These are phyloP conservation scores for Manis javanica DNA, from an alignment of 2,797 vertebrate species.

Conservation along the genomic window DNA sequence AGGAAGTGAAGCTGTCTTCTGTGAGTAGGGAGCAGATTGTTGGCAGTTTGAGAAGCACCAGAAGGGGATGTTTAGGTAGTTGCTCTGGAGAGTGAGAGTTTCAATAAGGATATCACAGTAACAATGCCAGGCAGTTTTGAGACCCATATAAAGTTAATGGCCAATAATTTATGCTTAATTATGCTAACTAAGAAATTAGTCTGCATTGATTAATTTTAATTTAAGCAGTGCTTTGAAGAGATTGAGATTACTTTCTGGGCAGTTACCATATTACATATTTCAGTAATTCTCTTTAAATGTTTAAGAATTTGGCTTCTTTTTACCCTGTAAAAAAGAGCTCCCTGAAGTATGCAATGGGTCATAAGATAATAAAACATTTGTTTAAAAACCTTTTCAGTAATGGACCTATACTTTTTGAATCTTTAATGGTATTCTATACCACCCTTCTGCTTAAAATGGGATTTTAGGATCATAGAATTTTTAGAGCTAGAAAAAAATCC, in stretches of 20 bases:
- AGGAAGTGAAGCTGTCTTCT: not conserved
- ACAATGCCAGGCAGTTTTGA: not conserved
- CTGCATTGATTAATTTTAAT: not conserved
- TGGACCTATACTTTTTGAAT: not conserved
- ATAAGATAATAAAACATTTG: not conserved
- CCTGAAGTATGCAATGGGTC: not conserved
- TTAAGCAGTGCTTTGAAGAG: constrained; percentile 20
- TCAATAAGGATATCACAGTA: not conserved
- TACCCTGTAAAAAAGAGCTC: not conserved
- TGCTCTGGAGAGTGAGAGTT: not conserved
- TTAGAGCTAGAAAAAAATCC: not conserved
- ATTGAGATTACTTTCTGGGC: not conserved
- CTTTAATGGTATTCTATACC: not conserved
- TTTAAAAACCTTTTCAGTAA: constrained; percentile 28
- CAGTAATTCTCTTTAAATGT: not conserved
- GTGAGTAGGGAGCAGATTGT: not conserved
- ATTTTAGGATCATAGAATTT: constrained; percentile 25
- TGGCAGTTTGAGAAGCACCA: not conserved
- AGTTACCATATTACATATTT: not conserved
- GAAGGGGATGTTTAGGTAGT: not conserved
- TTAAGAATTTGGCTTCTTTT: constrained; percentile 11
- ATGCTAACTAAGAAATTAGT: too few species aligned
- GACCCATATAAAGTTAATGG: not conserved
- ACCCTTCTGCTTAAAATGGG: constrained; percentile 1
- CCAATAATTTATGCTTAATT: not conserved